Evolutionary conservation across 2,888 invertebrate species (phyloP), one percentile per base, ranked within the genome.

Genomic region (Hedya salicella): DNA sequence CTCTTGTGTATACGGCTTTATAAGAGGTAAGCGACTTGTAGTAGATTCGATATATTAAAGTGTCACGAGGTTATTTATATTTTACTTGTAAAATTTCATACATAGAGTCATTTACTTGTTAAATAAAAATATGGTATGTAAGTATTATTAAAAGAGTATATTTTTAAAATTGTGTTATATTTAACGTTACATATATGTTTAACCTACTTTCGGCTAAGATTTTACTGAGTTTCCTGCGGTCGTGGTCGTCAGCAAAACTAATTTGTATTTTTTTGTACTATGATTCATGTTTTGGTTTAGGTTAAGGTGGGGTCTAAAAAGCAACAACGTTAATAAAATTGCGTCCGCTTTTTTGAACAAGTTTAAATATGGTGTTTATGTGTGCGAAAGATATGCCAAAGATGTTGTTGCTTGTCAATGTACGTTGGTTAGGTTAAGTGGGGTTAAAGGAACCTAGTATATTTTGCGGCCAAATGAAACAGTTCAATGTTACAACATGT

Each of bases 81-180:
- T 57, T 32, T 44, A 14, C 30, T 60, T 42, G 49, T 48, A 11
- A 32, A 44, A 44, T 21, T 25, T 50, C 39, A 8, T 48, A 19
- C n/a, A 16, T 25, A 32, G 30, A 25, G 53, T 62, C 36, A 48
- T 63, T 52, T 25, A 44, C 40, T 50, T 64, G 40, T 59, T 59
- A 13, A 65, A 59, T 39, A 65, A 60, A 39, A 65, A 59, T 52
- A 48, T 48, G 52, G 39, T 65, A 30, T 36, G 11, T 49, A 56
- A 62, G 30, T 63, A 63, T 56, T 64, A 65, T 59, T 59, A 53
- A 25, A 46, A 53, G 25, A 30, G 19, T 59, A 59, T 30, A 46
- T 59, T 39, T 65, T 53, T 39, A 25, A 25, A 56, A 25, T 63
- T 60, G 46, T 57, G 61, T 61, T 61, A 42, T 42, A 32, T 59